Base-by-base conservation (phyloP, 2,888 invertebrate genomes). In the Aleiodes alternator region DNA sequence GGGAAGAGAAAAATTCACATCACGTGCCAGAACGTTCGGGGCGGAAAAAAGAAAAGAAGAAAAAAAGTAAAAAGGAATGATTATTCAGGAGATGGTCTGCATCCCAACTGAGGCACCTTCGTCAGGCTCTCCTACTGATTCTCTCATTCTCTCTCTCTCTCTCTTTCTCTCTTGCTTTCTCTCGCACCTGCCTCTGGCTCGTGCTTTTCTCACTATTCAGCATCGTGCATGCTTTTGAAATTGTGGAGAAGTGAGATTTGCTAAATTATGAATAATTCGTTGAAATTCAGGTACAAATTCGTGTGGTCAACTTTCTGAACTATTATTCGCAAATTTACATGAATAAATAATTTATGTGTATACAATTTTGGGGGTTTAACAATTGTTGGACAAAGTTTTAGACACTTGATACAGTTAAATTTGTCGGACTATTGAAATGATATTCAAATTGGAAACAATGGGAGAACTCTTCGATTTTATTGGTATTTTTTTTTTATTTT, bases 41-140 rank as follows among this genome's bases (percentile, higher is more conserved):
- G n/a, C 61, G 66, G 51, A 51, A 70, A 56, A 64, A 68, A 57
- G 56, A 66, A 71, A 76, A 34, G 31, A 48, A 55, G 23, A 38
- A 68, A 51, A 72, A 75, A 75, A 72, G 68, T 31, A 74, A 64
- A 64, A 55, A 43, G 56, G 70, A 48, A 75, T 70, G 74, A 75
- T 75, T 75, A 75, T 75, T 75, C 74, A 70, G 61, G 64, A 64
- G 74, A 53, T 43, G 61, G 61, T 70, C 31, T 73, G 57, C 56
- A 53, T 74, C 43, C 51, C 50, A 68, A 55, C 57, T 61, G 59
- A 11, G 4, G 50, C 29, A 48, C 66, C 43, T 34, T 34, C 34
- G 5, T 34, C 34, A 34, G 34, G 6, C 34, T 34, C 34, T 34
- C 3, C 5, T 34, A 34, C 23, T 23, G 23, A 34, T 34, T 34